Conservation (phyloP, 1,140 invertebrate genomes). For the Gryon sp. region DNA sequence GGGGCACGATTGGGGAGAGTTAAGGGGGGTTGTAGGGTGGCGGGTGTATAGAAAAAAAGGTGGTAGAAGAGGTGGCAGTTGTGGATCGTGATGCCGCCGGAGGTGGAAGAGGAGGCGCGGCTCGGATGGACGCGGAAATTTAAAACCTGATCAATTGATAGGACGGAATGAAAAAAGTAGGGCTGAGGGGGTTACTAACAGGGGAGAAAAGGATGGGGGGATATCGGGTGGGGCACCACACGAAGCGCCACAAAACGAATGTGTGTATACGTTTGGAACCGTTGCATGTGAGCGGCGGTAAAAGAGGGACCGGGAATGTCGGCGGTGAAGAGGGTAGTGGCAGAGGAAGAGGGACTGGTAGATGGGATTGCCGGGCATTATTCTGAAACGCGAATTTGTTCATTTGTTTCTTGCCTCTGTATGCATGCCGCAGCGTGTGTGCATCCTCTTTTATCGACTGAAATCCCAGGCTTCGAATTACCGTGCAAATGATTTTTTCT, state of each 20-base stretch:
- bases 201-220: constrained; percentile 51
- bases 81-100: constrained; percentile 52
- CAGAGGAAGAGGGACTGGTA: constrained; percentile 67
- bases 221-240: constrained; percentile 64
- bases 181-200: constrained; percentile 74
- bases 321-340: constrained; percentile 54
- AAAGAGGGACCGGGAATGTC: constrained; percentile 61
- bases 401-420: constrained; percentile 80
- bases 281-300: constrained; percentile 54
- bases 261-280: constrained; percentile 32
- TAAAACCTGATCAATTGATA: constrained; percentile 81
- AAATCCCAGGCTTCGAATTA: constrained; percentile 80
- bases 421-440: constrained; percentile 76
- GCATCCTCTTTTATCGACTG: constrained; percentile 80
- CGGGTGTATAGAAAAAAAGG: constrained; percentile 63
- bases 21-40: too few relatives aligned
- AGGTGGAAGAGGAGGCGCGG: constrained; percentile 58
- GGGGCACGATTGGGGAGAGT: too few relatives aligned
- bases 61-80: constrained; percentile 58
- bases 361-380: constrained; percentile 80
- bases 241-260: constrained; percentile 59
- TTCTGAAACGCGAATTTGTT: constrained; percentile 80
- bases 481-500: constrained; percentile 80
- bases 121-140: constrained; percentile 67
- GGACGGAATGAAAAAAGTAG: constrained; percentile 80